Percentiles rank a stretch among this genome's conserved stretches.
Evolutionary conservation across 1,140 invertebrate species (phyloP).

Genomic region (Hyposmocoma kahamanoa): DNA sequence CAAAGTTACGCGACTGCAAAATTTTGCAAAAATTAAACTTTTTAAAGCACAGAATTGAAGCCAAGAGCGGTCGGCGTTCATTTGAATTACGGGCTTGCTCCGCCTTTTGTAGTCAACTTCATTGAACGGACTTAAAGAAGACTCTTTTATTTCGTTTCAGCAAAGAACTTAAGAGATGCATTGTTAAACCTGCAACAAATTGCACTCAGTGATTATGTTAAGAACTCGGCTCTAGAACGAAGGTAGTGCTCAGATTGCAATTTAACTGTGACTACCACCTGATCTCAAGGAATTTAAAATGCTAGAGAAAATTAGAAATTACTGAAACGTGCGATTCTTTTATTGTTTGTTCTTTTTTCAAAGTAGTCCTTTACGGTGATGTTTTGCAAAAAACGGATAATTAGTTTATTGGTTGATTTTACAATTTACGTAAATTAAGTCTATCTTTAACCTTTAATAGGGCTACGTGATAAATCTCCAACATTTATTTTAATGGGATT

Average conservation of each 20-base stretch:
- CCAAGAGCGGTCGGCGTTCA: conserved; percentile 47
- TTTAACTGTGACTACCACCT: conserved; percentile 31
- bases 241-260: conserved; percentile 36
- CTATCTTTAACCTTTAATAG: too few relatives aligned
- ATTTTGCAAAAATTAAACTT: conserved; percentile 66
- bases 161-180: conserved; percentile 64
- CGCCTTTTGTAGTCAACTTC: conserved; percentile 70
- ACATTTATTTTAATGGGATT: too few relatives aligned
- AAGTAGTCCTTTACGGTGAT: background rate
- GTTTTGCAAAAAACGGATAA: background rate
- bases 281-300: conserved; percentile 21
- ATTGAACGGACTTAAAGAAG: conserved; percentile 65
- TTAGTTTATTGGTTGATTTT: background rate
- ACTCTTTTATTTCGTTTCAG: conserved; percentile 57
- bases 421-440: too few relatives aligned
- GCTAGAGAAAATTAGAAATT: conserved; percentile 15
- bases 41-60: conserved; percentile 58
- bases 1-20: conserved; percentile 41
- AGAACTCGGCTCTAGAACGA: conserved; percentile 30
- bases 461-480: too few relatives aligned
- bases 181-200: conserved; percentile 70
- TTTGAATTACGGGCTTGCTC: conserved; percentile 57
- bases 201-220: conserved; percentile 62
- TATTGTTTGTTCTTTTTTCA: conserved; percentile 22
- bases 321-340: background rate